Base-by-base conservation (phyloP, 2,113 vertebrate species). In the Malurus melanocephalus region DNA sequence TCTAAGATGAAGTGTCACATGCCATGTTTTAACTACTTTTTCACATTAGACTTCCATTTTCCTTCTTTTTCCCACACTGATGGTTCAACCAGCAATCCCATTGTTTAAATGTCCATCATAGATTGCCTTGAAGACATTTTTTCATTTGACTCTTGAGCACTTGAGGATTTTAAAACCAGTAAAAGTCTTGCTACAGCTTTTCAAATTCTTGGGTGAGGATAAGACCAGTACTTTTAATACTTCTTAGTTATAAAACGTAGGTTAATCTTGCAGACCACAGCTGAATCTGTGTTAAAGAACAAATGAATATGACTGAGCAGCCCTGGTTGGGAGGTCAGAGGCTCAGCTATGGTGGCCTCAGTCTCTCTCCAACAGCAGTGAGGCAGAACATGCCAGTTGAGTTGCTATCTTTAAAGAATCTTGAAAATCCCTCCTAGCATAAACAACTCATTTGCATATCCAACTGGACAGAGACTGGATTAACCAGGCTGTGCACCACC, bases 371-470 rank as follows among this genome's bases (percentile, higher is more conserved):
- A 49, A 5, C 43, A 85, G 33, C 53, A 80, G 32, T 15, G 45
- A 85, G 33, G 35, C 59, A 81, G 53, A 80, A 23, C 7, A 1
- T 19, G 69, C 45, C 76, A 91, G 60, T 27, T 84, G 76, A 86
- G 61, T 0, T 2, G 8, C 68, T 67, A 24, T 64, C 68, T 64
- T 49, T 32, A 55, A 48, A 88, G 57, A 66, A 87, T 20, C 72
- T 59, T 90, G 83, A 72, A 90, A 94, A 93, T 65, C 80, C 73
- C 90, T 81, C 17, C 42, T 32, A 88, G 86, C 88, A 79, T 91
- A 91, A 93, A 88, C 51, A 88, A 75, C 55, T 66, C 13, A 65
- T 92, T 78, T 88, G 51, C 1, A 10, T 78, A 57, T 72, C 73
- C 55, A 68, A 2, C 43, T 84, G 77, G 69, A 86, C 0, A 11